Base-by-base conservation (phyloP, 2,113 vertebrate species). In the Anser brachyrhynchus region DNA sequence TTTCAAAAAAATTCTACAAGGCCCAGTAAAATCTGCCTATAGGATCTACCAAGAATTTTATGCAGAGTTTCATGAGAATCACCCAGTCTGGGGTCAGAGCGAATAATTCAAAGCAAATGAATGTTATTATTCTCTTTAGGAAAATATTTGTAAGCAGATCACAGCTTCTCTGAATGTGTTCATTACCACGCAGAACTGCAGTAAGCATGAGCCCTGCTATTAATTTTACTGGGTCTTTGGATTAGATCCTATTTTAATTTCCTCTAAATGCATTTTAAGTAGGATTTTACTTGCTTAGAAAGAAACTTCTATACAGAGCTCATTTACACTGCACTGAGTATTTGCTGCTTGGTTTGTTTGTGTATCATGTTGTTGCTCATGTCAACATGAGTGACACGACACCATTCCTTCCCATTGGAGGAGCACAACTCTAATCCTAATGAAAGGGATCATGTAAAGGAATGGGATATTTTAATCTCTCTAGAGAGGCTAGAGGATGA, bases 161-260 rank as follows among this genome's bases (percentile, higher is more conserved):
- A 83, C 37, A 81, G n/a, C 35, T 65, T 77, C 58, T 66, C 61
- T 93, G n/a, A 77, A 83, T n/a, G 26, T 14, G 80, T 54, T 82
- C 39, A 55, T 92, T 84, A 71, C 44, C 41, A 75, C 13, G 51
- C 25, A 54, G 33, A 92, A 80, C 31, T 74, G 37, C 64, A 88
- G 86, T 15, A 70, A 76, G 61, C 23, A 52, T 19, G 49, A 92
- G 66, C 10, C 62, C 44, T 62, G 73, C 72, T 75, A 54, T 59
- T 66, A 54, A 90, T 90, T 90, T 83, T 66, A 88, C 65, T 43
- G n/a, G 51, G 55, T 25, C 46, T 89, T 70, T 74, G 61, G 64
- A 92, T 90, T 83, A 62, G 46, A 84, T 71, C 22, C 51, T 71
- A 43, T 77, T 93, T 93, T 88, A 67, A 96, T 92, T 93, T 90